Evolutionary conservation across 2,888 invertebrate genomes (phyloP), one percentile per base, ranked within the genome.

Genomic region (Patella ulyssiponensis): DNA sequence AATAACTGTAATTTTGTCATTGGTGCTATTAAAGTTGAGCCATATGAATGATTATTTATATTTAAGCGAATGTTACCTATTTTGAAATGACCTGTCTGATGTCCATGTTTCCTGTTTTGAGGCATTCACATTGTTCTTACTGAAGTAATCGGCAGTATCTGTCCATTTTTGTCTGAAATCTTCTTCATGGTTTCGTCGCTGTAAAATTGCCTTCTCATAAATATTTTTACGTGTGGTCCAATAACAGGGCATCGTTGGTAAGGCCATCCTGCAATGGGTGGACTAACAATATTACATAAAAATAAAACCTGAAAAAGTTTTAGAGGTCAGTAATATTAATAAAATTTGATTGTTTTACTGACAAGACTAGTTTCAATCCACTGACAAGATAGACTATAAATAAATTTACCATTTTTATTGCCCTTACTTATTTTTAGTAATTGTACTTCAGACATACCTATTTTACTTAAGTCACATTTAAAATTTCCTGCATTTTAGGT

Each of bases 91-190:
- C 51, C 85, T 79, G 7, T 88, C 87, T 20, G 91, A 91, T 52
- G 88, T 89, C 91, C 91, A 91, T n/a, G 84, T 83, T 56, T 87
- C 83, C 76, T 91, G 87, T 77, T 91, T 90, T 12, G 84, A 84
- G 71, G 90, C 88, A 44, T 86, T 83, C 5, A 90, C 84, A 80
- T 90, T 87, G 75, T 87, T 87, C 78, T 87, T 88, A 52, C 86
- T 81, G 80, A 91, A 91, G 80, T 90, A 91, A 69, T 85, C 85
- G 33, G 88, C 87, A 51, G 88, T 86, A 33, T 88, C 84, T 27
- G 85, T 76, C 91, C 91, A 91, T 79, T 86, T 85, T 27, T 89
- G 85, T 33, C 90, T 79, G 74, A 89, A 89, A 72, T 89, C 88
- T 69, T 85, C 82, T 75, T 91, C 89, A 58, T 87, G 85, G 58